Evolutionary conservation across 2,888 invertebrate genomes (phyloP), one percentile per base, ranked within the genome.

Genomic region (Liposcelis brunnea): DNA sequence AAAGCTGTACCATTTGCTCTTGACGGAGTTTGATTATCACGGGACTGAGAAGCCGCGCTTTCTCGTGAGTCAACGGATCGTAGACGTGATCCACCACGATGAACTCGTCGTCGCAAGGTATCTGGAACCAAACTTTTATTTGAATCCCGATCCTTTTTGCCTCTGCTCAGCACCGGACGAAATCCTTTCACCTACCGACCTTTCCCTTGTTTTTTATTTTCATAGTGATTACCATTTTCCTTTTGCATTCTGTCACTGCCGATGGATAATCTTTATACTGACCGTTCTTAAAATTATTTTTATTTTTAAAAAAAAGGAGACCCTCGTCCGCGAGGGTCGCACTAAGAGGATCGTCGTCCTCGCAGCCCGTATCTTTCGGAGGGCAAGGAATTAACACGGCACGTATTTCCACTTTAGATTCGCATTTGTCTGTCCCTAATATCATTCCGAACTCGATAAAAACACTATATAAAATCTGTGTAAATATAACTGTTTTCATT

Each of bases 41-140:
- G 2, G 49, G 43, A 31, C 43, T 49, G 3, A 49, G 31, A 31
- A 49, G 42, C 3, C 43, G 44, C 10, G 36, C 44, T 14, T 42
- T 48, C 21, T 37, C 40, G 1, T 42, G 33, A 2, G 44, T 48
- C 10, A 42, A 10, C 10, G 36, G 42, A 26, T 49, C 48, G 42
- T 43, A 44, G 14, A 46, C 49, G 31, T 43, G 42, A 35, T 49
- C 44, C 1, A 49, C 33, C 11, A 44, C 40, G 26, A 77, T 65
- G 50, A 70, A 76, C 54, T 76, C 21, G 16, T 42, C 45, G n/a
- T 46, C 48, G 14, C 16, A 12, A 8, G 6, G 8, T 14, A 15
- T 34, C 48, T 48, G 31, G 7, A 43, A 35, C 2, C n/a, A n/a
- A n/a, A n/a, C n/a, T n/a, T n/a, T n/a, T n/a, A n/a, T n/a, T n/a